Percentiles rank a stretch among this genome's conserved stretches.
Evolutionary conservation across 2,888 invertebrate genomes (phyloP).

Genomic region (Scrobipalpa costella): DNA sequence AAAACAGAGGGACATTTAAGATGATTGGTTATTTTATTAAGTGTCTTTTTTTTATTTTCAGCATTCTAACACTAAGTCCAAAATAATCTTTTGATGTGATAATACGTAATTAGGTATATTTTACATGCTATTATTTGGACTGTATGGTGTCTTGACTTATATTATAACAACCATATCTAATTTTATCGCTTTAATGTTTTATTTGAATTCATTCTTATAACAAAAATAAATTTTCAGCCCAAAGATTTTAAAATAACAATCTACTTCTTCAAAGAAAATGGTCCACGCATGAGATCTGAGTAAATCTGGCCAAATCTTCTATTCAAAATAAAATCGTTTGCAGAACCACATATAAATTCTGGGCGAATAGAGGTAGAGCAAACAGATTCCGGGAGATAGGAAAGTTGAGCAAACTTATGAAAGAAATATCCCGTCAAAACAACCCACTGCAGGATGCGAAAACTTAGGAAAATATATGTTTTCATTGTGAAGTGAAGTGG

Average conservation of each 20-base stretch:
- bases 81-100: too few species aligned
- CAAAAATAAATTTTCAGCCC: too few species aligned
- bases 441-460: neutral
- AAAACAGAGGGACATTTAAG: too few species aligned
- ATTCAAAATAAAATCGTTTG: constrained; percentile 39
- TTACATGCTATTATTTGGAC: too few species aligned
- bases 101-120: too few species aligned
- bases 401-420: constrained; percentile 30
- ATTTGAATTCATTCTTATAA: too few species aligned
- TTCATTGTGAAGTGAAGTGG: constrained; percentile 3
- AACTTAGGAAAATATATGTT: constrained; percentile 10
- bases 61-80: too few species aligned
- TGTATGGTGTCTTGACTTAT: too few species aligned
- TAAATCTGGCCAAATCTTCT: constrained; percentile 42
- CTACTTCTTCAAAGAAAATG: constrained; percentile 24
- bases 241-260: constrained; percentile 2
- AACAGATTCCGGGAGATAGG: constrained; percentile 29
- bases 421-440: constrained; percentile 27
- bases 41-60: too few species aligned
- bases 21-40: too few species aligned
- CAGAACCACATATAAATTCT: constrained; percentile 29
- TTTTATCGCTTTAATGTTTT: too few species aligned
- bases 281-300: constrained; percentile 43
- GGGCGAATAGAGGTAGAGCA: constrained; percentile 20
- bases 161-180: too few species aligned